Base-by-base conservation (phyloP, 2,888 invertebrate species). In the Listrodromus nycthemerus region DNA sequence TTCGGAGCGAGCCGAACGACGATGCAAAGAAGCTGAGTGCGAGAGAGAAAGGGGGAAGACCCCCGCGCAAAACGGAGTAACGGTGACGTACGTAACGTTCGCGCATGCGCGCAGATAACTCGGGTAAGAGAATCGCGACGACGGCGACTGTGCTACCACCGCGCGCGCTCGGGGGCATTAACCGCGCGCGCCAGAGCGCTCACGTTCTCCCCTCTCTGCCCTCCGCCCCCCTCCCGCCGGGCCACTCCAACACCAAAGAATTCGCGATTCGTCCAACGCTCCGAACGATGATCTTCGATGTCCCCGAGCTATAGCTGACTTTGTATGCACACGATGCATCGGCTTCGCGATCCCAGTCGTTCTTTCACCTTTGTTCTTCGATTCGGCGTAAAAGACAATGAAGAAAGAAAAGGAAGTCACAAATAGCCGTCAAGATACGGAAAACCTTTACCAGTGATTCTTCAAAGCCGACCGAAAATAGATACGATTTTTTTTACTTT, bases 61-160 rank as follows among this genome's bases (percentile, higher is more conserved):
- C 67, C 66, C 65, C 73, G 85, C 89, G 88, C 90, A 89, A 91
- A 92, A 92, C 91, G 89, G 90, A 91, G 90, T 92, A 93, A 93
- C 93, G 93, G 92, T 92, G 93, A 92, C 93, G 92, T 93, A 92
- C 90, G 91, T 92, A 91, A 88, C 84, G n/a, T 41, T 19, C 73
- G 84, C 82, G 78, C 87, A 86, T 85, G 86, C 87, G 83, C 86
- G 27, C 41, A 75, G 71, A 70, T 50, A 75, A 70, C 52, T 66
- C 70, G 66, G 66, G 50, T 52, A 73, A 52, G 81, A 58, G 50
- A 61, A 78, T 45, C 74, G 66, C 83, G 58, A 76, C 83, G 66
- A 50, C 75, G 67, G 69, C 81, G 76, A 80, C 86, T 86, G 82
- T 85, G 80, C 81, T 52, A 52, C 81, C 79, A 79, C 86, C 75